Conservation (phyloP, 2,888 invertebrate species). For the Prenolepis imparis region DNA sequence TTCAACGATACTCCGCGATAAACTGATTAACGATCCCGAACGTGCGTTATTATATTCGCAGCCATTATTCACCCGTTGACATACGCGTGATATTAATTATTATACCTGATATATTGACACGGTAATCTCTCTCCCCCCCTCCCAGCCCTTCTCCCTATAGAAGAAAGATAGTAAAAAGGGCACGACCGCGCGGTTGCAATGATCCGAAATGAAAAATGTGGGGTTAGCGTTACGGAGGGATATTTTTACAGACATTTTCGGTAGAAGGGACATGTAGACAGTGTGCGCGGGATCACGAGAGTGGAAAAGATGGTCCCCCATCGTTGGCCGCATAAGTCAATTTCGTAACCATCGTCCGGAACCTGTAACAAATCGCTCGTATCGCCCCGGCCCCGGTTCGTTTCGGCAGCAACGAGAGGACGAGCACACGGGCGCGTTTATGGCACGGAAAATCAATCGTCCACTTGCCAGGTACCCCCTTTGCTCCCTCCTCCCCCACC, state of each 20-base stretch:
- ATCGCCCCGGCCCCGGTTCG: constrained; percentile 57
- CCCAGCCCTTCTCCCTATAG: background rate
- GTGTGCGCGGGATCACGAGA: constrained; percentile 41
- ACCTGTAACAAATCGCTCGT: constrained; percentile 71
- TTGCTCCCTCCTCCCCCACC: constrained; percentile 17
- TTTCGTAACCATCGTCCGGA: constrained; percentile 68
- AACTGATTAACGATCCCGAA: background rate
- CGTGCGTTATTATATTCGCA: background rate
- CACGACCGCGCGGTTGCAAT: background rate
- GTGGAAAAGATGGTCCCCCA: constrained; percentile 55
- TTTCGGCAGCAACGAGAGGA: constrained; percentile 66
- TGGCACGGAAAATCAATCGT: constrained; percentile 75
- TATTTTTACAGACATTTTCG: constrained; percentile 39
- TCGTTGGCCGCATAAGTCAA: constrained; percentile 66
- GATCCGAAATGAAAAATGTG: constrained; percentile 25
- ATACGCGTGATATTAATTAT: constrained; percentile 14
- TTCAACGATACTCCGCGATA: background rate
- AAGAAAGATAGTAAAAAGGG: background rate
- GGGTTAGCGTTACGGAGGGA: background rate
- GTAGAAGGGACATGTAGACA: constrained; percentile 25
- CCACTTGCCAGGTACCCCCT: constrained; percentile 51
- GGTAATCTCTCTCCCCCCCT: background rate
- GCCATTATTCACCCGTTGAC: constrained; percentile 12
- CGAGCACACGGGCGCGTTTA: constrained; percentile 61
- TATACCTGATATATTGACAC: constrained; percentile 2